These are phyloP conservation scores for Cetonia aurata DNA, from an alignment of 2,888 invertebrate genomes.

Conservation along the genomic window DNA sequence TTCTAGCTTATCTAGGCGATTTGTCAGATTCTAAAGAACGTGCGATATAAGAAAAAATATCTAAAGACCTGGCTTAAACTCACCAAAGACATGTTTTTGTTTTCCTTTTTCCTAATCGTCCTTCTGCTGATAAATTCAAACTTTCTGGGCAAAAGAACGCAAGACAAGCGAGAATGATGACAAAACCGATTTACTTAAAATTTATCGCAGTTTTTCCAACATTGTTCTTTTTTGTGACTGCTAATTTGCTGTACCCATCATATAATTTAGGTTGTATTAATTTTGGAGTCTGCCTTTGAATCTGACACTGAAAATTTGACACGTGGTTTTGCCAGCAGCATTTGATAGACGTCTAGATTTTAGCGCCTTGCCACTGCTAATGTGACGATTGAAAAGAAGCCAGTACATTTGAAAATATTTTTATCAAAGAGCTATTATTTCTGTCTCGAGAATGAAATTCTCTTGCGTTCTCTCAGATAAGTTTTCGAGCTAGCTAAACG, in stretches of 20 bases:
- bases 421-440: no score
- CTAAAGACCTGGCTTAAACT: slow-evolving; percentile 8
- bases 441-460: no score
- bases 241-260: slow-evolving; percentile 42
- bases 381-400: no score
- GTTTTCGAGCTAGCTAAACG: no score
- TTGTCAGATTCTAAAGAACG: slow-evolving; percentile 43
- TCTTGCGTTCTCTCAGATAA: no score
- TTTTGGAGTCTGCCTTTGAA: slow-evolving; percentile 27
- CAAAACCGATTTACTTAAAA: slow-evolving; percentile 38
- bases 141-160: neutral
- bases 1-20: slow-evolving; percentile 53
- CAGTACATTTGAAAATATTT: no score
- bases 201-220: slow-evolving; percentile 35
- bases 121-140: neutral
- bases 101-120: slow-evolving; percentile 5
- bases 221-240: slow-evolving; percentile 30
- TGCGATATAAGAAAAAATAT: slow-evolving; percentile 39
- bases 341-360: slow-evolving; percentile 22
- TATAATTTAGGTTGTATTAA: slow-evolving; percentile 20
- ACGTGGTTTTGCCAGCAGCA: neutral
- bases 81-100: slow-evolving; percentile 44
- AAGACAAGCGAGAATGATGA: slow-evolving; percentile 10
- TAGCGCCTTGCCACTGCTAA: neutral
- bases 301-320: slow-evolving; percentile 37